These are phyloP conservation scores for Proctacanthus coquilletti DNA, from an alignment of 1,140 invertebrate genomes.

Conservation along the genomic window DNA sequence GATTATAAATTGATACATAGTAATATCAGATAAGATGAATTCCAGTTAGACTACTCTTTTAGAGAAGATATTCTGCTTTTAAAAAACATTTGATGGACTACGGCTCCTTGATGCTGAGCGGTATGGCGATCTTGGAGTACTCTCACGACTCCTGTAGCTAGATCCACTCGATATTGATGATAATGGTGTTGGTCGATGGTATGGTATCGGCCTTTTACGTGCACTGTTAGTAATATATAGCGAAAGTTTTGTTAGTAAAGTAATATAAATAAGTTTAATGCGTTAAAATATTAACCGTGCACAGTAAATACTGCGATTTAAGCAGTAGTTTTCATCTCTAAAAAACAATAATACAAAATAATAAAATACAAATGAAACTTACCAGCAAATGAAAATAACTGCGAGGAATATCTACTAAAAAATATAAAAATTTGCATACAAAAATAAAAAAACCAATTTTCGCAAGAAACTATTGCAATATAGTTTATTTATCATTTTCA, in stretches of 20 bases:
- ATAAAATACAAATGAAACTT: conserved; percentile 14
- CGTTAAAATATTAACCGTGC: too few species aligned
- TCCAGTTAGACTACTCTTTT: too few species aligned
- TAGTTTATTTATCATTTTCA: too few species aligned
- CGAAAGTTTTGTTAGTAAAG: conserved; percentile 4
- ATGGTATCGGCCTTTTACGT: conserved; percentile 76
- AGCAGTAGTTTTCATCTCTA: too few species aligned
- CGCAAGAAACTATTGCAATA: too few species aligned
- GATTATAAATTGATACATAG: too few species aligned
- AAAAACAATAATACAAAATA: background rate
- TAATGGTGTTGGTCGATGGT: conserved; percentile 65
- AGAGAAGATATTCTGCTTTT: background rate
- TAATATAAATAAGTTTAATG: background rate
- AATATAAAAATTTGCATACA: too few species aligned
- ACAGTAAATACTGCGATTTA: too few species aligned
- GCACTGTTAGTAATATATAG: conserved; percentile 65
- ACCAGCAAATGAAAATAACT: conserved; percentile 3
- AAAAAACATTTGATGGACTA: conserved; percentile 11
- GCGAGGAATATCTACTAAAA: too few species aligned
- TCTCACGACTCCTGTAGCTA: conserved; percentile 35
- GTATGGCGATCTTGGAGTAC: conserved; percentile 17
- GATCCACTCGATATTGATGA: conserved; percentile 51
- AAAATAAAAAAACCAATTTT: too few species aligned
- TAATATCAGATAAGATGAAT: too few species aligned
- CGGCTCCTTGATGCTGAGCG: conserved; percentile 16